These are phyloP conservation scores for Falco naumanni DNA, from an alignment of 2,797 vertebrate species.

Conservation along the genomic window DNA sequence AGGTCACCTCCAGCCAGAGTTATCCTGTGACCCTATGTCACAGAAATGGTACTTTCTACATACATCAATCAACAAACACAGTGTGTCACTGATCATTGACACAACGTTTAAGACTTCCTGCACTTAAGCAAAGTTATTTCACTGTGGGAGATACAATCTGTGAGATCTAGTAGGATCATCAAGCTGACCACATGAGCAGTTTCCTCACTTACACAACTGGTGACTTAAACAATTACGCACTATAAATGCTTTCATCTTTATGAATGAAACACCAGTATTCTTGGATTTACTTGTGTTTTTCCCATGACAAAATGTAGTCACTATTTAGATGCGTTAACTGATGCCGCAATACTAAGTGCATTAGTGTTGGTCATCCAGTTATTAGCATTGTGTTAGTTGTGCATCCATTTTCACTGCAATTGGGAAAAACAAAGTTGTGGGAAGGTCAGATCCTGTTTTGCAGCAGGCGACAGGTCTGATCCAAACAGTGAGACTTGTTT, in stretches of 20 bases:
- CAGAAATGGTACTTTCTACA: not conserved
- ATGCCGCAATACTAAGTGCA: not conserved
- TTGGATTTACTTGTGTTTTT: not conserved
- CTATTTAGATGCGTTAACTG: not conserved
- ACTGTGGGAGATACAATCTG: not conserved
- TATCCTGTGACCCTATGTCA: not conserved
- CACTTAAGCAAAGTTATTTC: not conserved
- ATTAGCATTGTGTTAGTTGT: not conserved
- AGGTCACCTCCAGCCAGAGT: not conserved
- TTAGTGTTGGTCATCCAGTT: not conserved
- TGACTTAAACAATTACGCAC: not conserved
- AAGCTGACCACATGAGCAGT: not conserved
- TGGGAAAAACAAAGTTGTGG: not conserved
- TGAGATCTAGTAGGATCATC: not conserved
- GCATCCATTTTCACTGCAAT: not conserved
- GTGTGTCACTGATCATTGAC: not conserved
- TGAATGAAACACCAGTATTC: not conserved
- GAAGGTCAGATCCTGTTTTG: not conserved
- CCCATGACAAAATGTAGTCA: not conserved
- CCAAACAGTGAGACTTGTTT: not conserved
- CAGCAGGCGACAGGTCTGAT: not conserved
- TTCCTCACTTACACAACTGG: slow-evolving; percentile 11
- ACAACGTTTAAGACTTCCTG: not conserved
- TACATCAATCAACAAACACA: not conserved
- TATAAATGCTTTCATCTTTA: not conserved